Evolutionary conservation across 2,888 invertebrate species (phyloP).

Genomic region (Chrysolina haemoptera): DNA sequence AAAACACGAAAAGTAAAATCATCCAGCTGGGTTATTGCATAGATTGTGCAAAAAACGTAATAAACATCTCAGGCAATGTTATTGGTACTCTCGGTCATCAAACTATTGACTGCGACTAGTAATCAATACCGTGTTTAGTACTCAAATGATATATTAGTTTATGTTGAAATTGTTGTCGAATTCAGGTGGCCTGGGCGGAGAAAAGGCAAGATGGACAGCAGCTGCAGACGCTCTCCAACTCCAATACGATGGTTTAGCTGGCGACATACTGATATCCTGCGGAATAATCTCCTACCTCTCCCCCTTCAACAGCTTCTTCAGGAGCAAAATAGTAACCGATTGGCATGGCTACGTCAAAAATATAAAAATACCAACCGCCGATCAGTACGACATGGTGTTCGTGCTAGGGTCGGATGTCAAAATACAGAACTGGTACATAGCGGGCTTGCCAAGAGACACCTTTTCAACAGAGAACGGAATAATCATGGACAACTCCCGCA

Average conservation of each 20-base stretch:
- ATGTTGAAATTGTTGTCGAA: not conserved
- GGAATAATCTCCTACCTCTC: conserved; percentile 93
- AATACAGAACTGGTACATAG: conserved; percentile 89
- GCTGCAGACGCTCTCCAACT: conserved; percentile 83
- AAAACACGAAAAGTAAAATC: too few species aligned
- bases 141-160: too few species aligned
- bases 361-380: conserved; percentile 84
- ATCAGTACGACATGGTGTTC: conserved; percentile 79
- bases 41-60: too few species aligned
- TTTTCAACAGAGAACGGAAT: conserved; percentile 91
- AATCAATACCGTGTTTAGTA: too few species aligned
- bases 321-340: conserved; percentile 74
- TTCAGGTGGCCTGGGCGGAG: conserved; percentile 76
- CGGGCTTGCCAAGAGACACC: conserved; percentile 83
- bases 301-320: conserved; percentile 83
- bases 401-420: conserved; percentile 89
- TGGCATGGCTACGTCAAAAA: conserved; percentile 80
- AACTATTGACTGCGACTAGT: too few species aligned
- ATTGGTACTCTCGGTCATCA: too few species aligned
- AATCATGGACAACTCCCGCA: conserved; percentile 84
- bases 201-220: conserved; percentile 87
- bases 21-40: too few species aligned
- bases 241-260: conserved; percentile 86
- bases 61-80: too few species aligned
- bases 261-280: conserved; percentile 90